A percentile compares a stretch with the other conserved stretches of the same genome.
Conservation (phyloP, 2,113 vertebrate species). For the Gambusia holbrooki region DNA sequence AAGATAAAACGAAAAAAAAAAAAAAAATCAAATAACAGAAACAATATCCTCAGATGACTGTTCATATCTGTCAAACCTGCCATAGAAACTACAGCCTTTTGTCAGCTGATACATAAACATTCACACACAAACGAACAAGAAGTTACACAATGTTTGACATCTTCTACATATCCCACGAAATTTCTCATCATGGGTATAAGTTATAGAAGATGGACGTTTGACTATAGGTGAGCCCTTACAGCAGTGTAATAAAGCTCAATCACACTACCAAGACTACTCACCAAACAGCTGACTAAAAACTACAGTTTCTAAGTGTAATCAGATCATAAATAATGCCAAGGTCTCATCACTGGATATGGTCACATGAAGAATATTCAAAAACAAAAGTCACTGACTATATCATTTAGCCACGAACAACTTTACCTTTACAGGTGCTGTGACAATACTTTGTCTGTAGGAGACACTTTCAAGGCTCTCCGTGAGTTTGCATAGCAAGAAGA, state of each 20-base stretch:
- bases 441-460: slow-evolving; percentile 75
- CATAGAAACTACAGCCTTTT: slow-evolving; percentile 40
- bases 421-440: slow-evolving; percentile 79
- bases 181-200: slow-evolving; percentile 37
- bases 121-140: slow-evolving; percentile 39
- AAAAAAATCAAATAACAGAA: too few relatives aligned
- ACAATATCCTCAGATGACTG: slow-evolving; percentile 67
- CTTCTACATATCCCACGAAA: slow-evolving; percentile 25
- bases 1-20: neutral
- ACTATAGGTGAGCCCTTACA: slow-evolving; percentile 78
- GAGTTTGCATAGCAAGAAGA: slow-evolving; percentile 88
- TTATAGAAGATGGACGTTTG: slow-evolving; percentile 37
- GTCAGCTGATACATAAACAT: slow-evolving; percentile 53
- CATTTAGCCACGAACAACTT: slow-evolving; percentile 16
- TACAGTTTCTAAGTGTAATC: slow-evolving; percentile 46
- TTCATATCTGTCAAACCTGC: slow-evolving; percentile 61
- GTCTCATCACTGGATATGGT: slow-evolving; percentile 71
- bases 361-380: neutral
- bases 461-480: slow-evolving; percentile 87
- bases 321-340: slow-evolving; percentile 64
- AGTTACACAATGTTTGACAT: slow-evolving; percentile 62
- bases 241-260: slow-evolving; percentile 65
- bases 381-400: neutral
- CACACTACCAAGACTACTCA: slow-evolving; percentile 78
- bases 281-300: slow-evolving; percentile 56